phyloP scores from a whole-genome alignment of 2,888 invertebrate species.

The Dryobota labecula region DNA sequence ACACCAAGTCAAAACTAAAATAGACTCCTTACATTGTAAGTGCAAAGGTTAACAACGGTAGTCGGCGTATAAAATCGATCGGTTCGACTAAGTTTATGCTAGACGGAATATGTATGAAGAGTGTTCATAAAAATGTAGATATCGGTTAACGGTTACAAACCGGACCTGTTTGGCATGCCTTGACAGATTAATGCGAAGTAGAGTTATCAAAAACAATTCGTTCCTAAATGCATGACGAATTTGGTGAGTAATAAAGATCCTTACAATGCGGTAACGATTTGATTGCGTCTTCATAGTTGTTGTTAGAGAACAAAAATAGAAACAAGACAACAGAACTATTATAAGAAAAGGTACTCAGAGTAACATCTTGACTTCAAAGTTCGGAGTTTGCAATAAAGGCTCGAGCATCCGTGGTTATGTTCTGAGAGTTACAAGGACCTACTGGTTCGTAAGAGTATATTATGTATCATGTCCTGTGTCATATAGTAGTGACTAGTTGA shows the following conservation, averaged over 20 bases:
- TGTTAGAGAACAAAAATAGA: slow-evolving; percentile 35
- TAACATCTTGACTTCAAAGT: slow-evolving; percentile 34
- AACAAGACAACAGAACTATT: slow-evolving; percentile 34
- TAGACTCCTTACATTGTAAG: slow-evolving; percentile 34
- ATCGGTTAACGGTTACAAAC: slow-evolving; percentile 55
- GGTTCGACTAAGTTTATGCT: slow-evolving; percentile 29
- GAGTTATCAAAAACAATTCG: slow-evolving; percentile 27
- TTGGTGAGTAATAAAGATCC: slow-evolving; percentile 9
- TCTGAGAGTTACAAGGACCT: slow-evolving; percentile 33
- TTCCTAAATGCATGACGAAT: slow-evolving; percentile 38
- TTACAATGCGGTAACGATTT: slow-evolving; percentile 15
- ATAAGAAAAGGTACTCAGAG: slow-evolving; percentile 39
- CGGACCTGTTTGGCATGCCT: slow-evolving; percentile 37
- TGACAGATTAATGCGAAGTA: slow-evolving; percentile 32
- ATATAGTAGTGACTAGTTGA: slow-evolving; percentile 5
- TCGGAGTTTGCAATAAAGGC: slow-evolving; percentile 40
- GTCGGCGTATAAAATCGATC: slow-evolving; percentile 46
- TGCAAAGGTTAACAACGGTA: slow-evolving; percentile 60
- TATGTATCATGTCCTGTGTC: background rate
- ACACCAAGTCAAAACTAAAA: slow-evolving; percentile 26
- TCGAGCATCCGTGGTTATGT: slow-evolving; percentile 20
- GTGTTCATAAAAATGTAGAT: slow-evolving; percentile 41
- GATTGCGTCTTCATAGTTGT: slow-evolving; percentile 32
- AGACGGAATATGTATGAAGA: slow-evolving; percentile 22
- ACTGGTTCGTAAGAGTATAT: slow-evolving; percentile 10